Percentiles rank a stretch among this genome's conserved stretches.
phyloP scores from a whole-genome alignment of 2,113 vertebrate species.

The Hyaena hyaena region DNA sequence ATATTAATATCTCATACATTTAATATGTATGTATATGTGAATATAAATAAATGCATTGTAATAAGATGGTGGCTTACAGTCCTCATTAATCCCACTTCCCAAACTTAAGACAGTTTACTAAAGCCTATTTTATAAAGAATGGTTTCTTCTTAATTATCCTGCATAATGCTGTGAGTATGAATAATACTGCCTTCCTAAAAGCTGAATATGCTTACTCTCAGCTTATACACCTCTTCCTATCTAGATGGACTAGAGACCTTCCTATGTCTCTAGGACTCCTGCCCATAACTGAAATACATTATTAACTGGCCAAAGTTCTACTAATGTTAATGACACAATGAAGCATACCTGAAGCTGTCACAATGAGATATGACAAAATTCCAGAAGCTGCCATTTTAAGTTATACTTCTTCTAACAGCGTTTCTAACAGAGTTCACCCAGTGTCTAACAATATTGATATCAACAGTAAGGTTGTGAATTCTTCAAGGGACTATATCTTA shows the following conservation, averaged over 20 bases:
- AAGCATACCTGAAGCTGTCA: slow-evolving; percentile 26
- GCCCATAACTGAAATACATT: slow-evolving; percentile 25
- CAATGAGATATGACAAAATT: slow-evolving; percentile 11
- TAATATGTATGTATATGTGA: background rate
- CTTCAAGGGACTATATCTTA: background rate
- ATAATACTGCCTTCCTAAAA: slow-evolving; percentile 25
- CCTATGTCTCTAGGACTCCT: background rate
- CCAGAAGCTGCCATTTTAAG: slow-evolving; percentile 25
- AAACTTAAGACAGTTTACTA: slow-evolving; percentile 43
- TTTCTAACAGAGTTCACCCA: slow-evolving; percentile 41
- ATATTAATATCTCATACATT: background rate
- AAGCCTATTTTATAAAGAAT: slow-evolving; percentile 33
- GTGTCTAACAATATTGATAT: slow-evolving; percentile 11
- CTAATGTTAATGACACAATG: background rate
- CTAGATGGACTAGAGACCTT: background rate
- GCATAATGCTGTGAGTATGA: slow-evolving; percentile 28
- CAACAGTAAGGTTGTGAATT: slow-evolving; percentile 38
- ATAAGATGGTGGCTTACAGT: background rate
- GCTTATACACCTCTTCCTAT: background rate
- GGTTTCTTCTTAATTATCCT: slow-evolving; percentile 45
- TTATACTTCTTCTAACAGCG: background rate
- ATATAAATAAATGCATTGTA: slow-evolving; percentile 45
- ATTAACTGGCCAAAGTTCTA: background rate
- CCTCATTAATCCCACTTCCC: slow-evolving; percentile 31
- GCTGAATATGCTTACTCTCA: slow-evolving; percentile 10